These are phyloP conservation scores for Gambusia holbrooki DNA, from an alignment of 2,113 vertebrate genomes.

Conservation along the genomic window DNA sequence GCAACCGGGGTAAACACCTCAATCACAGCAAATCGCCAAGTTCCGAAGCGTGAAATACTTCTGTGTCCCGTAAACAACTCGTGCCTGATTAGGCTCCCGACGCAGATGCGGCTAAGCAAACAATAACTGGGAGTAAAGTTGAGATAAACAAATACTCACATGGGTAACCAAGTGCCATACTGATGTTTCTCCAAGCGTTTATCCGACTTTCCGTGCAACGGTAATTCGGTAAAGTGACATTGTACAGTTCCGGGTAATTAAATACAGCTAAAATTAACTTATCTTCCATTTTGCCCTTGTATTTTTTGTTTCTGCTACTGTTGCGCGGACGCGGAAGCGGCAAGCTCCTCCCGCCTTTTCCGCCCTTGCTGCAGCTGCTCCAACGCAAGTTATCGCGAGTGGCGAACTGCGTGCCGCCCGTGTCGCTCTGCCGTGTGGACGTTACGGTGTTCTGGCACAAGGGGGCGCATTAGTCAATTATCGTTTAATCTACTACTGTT, in stretches of 20 bases:
- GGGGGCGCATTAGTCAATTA: slow-evolving; percentile 37
- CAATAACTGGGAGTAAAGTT: slow-evolving; percentile 57
- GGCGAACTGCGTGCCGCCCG: slow-evolving; percentile 54
- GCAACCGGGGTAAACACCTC: background rate
- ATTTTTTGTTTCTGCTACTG: slow-evolving; percentile 25
- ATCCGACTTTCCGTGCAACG: slow-evolving; percentile 72
- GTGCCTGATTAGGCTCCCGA: background rate
- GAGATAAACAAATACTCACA: slow-evolving; percentile 64
- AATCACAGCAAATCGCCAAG: background rate
- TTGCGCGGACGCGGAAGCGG: slow-evolving; percentile 75
- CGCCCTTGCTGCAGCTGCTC: slow-evolving; percentile 56
- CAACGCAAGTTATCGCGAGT: slow-evolving; percentile 61
- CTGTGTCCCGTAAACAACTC: fast-evolving
- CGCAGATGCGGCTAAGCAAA: background rate
- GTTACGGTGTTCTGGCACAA: background rate
- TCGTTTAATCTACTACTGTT: background rate
- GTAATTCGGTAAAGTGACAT: slow-evolving; percentile 73
- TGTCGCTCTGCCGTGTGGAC: slow-evolving; percentile 29
- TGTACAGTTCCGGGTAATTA: slow-evolving; percentile 75
- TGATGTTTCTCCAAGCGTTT: slow-evolving; percentile 72
- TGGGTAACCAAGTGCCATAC: slow-evolving; percentile 52
- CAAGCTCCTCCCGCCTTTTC: slow-evolving; percentile 76
- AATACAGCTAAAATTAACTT: slow-evolving; percentile 76
- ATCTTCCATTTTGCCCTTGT: slow-evolving; percentile 72
- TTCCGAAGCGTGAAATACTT: background rate